Conservation (phyloP, 2,113 vertebrate genomes). For the Gambusia affinis region DNA sequence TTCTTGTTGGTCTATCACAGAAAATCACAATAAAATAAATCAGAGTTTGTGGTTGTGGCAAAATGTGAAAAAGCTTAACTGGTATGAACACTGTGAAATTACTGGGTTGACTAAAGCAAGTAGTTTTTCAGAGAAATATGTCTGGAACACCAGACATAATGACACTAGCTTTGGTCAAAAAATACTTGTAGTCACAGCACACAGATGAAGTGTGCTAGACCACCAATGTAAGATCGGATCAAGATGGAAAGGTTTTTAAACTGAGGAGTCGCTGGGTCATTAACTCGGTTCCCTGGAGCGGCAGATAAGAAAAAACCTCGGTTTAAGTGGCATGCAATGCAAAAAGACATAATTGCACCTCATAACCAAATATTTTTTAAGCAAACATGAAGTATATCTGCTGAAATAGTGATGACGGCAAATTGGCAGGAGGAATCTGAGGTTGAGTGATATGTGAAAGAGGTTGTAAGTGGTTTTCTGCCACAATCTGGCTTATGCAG, state of each 20-base stretch:
- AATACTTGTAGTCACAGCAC: conserved; percentile 34
- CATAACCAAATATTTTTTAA: neutral
- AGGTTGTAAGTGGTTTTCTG: too few relatives aligned
- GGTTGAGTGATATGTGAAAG: too few relatives aligned
- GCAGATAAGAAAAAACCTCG: conserved; percentile 30
- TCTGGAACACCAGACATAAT: conserved; percentile 36
- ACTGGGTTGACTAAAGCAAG: conserved; percentile 5
- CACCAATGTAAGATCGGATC: conserved; percentile 36
- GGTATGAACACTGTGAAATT: neutral
- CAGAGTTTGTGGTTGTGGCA: too few relatives aligned
- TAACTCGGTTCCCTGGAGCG: conserved; percentile 37
- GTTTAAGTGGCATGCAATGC: conserved; percentile 11
- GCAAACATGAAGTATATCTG: too few relatives aligned
- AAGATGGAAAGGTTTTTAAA: conserved; percentile 49
- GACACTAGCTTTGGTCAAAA: conserved; percentile 28
- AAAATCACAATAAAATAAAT: too few relatives aligned
- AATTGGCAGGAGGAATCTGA: too few relatives aligned
- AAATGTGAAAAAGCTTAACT: too few relatives aligned
- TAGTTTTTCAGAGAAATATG: conserved; percentile 14
- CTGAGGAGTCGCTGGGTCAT: conserved; percentile 39
- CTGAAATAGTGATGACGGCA: too few relatives aligned
- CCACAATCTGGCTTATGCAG: too few relatives aligned
- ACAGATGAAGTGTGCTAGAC: conserved; percentile 25
- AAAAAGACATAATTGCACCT: conserved; percentile 13
- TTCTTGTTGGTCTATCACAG: too few relatives aligned